These are phyloP conservation scores for Nebria salina DNA, from an alignment of 2,888 invertebrate genomes.

Conservation along the genomic window DNA sequence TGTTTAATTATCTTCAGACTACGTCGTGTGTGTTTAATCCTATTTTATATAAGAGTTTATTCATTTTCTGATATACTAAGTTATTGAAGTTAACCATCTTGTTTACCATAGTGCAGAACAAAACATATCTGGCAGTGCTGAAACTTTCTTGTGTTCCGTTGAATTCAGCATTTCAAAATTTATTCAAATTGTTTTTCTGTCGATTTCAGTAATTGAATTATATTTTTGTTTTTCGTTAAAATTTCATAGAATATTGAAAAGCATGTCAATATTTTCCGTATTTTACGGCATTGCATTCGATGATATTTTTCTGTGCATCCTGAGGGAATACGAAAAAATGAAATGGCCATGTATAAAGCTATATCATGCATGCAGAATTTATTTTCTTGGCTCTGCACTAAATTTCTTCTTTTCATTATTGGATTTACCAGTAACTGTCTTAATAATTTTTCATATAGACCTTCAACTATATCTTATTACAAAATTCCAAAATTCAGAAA, in stretches of 20 bases:
- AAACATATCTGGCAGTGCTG: neutral
- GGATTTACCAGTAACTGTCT: neutral
- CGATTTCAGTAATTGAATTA: neutral
- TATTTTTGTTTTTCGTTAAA: neutral
- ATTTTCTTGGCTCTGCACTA: neutral
- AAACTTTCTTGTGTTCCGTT: neutral
- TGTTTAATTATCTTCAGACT: neutral
- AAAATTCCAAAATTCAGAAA: neutral
- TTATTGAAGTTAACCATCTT: neutral
- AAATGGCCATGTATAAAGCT: neutral
- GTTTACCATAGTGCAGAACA: neutral
- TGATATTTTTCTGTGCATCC: neutral
- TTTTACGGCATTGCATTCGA: neutral
- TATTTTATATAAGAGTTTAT: too few relatives aligned
- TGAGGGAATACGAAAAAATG: neutral
- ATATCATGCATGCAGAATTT: neutral
- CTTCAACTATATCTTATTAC: neutral
- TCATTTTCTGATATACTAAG: too few relatives aligned
- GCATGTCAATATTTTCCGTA: neutral
- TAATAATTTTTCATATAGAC: neutral
- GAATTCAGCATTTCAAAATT: neutral
- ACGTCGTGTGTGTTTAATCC: too few relatives aligned
- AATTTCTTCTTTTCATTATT: neutral
- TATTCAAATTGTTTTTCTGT: neutral
- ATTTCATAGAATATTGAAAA: neutral